Conservation (phyloP, 2,113 vertebrate genomes). For the Empidonax alnorum region DNA sequence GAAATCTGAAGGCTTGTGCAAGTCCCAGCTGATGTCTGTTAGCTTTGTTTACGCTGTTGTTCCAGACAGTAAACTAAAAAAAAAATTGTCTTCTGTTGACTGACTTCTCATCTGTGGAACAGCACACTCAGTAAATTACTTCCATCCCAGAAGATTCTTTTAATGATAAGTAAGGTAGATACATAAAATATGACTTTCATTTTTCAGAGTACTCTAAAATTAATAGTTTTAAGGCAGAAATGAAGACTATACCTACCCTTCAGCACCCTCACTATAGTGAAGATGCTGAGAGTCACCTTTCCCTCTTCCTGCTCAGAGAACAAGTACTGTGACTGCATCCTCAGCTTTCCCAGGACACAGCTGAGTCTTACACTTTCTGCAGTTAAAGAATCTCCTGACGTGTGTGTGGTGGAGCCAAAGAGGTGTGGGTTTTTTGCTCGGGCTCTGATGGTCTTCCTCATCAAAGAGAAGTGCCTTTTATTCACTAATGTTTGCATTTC, state of each 20-base stretch:
- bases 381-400: neutral
- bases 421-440: fast-evolving
- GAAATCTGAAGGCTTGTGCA: neutral
- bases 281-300: neutral
- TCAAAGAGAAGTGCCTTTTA: neutral
- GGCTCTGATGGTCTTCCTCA: neutral
- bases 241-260: neutral
- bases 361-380: neutral
- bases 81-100: neutral
- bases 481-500: neutral
- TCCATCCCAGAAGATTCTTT: neutral
- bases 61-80: neutral
- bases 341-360: neutral
- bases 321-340: neutral
- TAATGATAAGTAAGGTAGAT: neutral
- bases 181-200: neutral
- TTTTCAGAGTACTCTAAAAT: neutral
- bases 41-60: neutral
- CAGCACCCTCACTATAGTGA: neutral
- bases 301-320: neutral
- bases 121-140: neutral
- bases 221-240: neutral
- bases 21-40: neutral
- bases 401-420: neutral
- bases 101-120: neutral